Evolutionary conservation across 2,797 vertebrate species (phyloP).

Genomic region (Chrosomus eos): DNA sequence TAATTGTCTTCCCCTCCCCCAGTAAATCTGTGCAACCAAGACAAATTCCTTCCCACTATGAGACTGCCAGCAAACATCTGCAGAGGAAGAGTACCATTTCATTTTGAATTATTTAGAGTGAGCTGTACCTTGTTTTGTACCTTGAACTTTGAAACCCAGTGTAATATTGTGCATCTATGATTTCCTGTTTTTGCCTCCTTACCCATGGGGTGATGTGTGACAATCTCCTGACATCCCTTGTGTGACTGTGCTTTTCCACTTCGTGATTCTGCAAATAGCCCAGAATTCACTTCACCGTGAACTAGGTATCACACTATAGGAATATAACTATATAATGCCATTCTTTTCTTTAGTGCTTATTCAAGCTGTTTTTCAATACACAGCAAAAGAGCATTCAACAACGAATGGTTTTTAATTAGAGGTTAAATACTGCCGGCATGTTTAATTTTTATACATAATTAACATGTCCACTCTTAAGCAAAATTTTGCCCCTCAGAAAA

Average conservation of each 20-base stretch:
- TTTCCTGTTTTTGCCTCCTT: constrained; percentile 13
- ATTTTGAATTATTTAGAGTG: constrained; percentile 51
- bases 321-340: background rate
- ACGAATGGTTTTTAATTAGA: background rate
- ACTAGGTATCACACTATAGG: constrained; percentile 15
- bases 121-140: constrained; percentile 15
- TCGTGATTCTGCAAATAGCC: constrained; percentile 32
- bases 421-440: background rate
- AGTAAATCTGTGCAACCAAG: constrained; percentile 12
- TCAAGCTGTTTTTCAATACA: background rate
- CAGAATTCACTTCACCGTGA: constrained; percentile 24
- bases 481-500: background rate
- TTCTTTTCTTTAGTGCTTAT: background rate
- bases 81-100: constrained; percentile 37
- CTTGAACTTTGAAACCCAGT: constrained; percentile 49
- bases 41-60: background rate
- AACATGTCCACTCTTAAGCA: background rate
- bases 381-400: background rate
- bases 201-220: constrained; percentile 17
- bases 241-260: constrained; percentile 16
- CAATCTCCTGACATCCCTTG: constrained; percentile 3
- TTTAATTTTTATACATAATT: constrained; percentile 9
- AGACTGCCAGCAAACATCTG: constrained; percentile 2
- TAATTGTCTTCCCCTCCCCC: background rate
- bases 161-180: constrained; percentile 38